These are phyloP conservation scores for Drosophila diplacantha DNA, from an alignment of 2,888 invertebrate species.

Conservation along the genomic window DNA sequence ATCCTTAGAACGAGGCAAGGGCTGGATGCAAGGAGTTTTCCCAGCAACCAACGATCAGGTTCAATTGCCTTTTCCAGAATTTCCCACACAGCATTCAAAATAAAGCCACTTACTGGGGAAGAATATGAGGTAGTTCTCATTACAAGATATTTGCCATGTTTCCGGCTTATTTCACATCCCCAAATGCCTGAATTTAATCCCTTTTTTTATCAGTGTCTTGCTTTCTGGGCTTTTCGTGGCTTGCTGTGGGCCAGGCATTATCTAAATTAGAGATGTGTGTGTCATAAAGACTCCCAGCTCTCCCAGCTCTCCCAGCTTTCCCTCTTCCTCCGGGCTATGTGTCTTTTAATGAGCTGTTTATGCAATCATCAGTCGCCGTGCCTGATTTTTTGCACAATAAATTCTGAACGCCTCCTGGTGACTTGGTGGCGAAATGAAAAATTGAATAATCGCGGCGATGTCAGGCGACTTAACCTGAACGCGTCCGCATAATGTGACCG, in stretches of 20 bases:
- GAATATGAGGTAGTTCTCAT: background rate
- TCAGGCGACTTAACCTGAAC: slow-evolving; percentile 45
- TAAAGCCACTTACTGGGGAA: background rate
- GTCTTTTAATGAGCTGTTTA: slow-evolving; percentile 68
- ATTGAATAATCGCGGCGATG: slow-evolving; percentile 61
- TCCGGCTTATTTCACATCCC: background rate
- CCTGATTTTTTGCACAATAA: slow-evolving; percentile 52
- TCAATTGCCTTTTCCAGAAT: background rate
- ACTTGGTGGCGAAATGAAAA: slow-evolving; percentile 19
- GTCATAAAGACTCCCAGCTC: slow-evolving; percentile 32
- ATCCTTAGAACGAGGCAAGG: background rate
- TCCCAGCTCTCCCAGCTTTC: slow-evolving; percentile 10
- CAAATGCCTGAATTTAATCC: background rate
- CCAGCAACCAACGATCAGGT: too few relatives aligned
- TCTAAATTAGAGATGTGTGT: slow-evolving; percentile 45
- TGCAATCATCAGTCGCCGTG: slow-evolving; percentile 44
- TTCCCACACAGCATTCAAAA: background rate
- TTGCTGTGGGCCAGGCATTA: slow-evolving; percentile 36
- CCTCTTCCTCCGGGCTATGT: slow-evolving; percentile 5
- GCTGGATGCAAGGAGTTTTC: too few relatives aligned
- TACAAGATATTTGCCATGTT: background rate
- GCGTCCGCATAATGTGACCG: slow-evolving; percentile 46
- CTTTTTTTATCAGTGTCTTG: slow-evolving; percentile 1
- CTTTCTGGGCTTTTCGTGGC: slow-evolving; percentile 1
- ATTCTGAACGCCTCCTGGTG: slow-evolving; percentile 32